A percentile compares a stretch with the other conserved stretches of the same genome.
Conservation (phyloP, 2,113 vertebrate species). For the Heterocephalus glaber region DNA sequence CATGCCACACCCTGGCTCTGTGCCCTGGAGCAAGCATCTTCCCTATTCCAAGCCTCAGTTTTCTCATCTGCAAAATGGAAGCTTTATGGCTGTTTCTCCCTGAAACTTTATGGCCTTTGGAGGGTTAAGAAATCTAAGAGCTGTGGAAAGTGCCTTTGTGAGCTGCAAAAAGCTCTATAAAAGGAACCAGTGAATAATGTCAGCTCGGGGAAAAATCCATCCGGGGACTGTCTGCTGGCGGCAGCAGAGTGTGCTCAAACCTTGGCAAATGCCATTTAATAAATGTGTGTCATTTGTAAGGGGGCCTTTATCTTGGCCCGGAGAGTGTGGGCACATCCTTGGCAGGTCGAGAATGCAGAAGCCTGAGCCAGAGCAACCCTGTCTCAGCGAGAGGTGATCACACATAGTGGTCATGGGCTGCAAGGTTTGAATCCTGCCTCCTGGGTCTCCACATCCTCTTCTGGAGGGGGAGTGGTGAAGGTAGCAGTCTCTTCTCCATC, state of each 20-base stretch:
- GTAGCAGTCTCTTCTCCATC: neutral
- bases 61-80: constrained; percentile 3
- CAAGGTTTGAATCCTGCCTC: neutral
- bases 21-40: neutral
- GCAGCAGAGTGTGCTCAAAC: constrained; percentile 51
- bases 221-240: constrained; percentile 26
- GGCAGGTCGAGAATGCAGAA: constrained; percentile 35
- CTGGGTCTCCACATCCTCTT: neutral
- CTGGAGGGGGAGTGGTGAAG: neutral
- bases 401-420: neutral
- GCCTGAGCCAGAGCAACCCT: neutral
- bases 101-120: neutral
- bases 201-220: constrained; percentile 50
- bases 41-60: neutral
- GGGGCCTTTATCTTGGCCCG: constrained; percentile 43
- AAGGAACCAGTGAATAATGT: constrained; percentile 63
- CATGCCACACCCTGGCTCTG: neutral
- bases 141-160: constrained; percentile 20
- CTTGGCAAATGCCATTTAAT: constrained; percentile 61
- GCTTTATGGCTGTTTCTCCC: neutral
- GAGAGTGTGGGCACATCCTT: neutral
- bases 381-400: neutral
- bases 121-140: constrained; percentile 55
- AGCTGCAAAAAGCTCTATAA: constrained; percentile 59
- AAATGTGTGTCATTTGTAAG: constrained; percentile 46